Evolutionary conservation across 2,113 vertebrate genomes (phyloP).

Genomic region (Peromyscus californicus): DNA sequence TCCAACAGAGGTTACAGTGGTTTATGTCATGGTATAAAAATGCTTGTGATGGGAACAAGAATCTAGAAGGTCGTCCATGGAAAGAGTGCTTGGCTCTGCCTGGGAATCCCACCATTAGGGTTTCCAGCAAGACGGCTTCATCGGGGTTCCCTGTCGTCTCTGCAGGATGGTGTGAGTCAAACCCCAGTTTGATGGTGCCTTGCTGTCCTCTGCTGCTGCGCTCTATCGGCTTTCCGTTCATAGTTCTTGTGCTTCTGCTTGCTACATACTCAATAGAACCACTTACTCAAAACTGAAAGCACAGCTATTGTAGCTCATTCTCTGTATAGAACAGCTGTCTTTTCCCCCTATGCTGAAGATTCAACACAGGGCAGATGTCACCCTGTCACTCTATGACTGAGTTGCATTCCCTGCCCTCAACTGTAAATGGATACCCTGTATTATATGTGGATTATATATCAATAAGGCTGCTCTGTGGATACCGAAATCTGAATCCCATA

Average conservation of each 20-base stretch:
- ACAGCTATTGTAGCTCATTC: background rate
- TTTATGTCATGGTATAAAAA: background rate
- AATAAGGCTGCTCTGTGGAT: background rate
- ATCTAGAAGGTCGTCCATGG: background rate
- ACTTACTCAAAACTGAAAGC: background rate
- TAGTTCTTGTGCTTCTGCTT: background rate
- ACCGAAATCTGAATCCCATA: slow-evolving; percentile 29
- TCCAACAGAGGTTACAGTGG: background rate
- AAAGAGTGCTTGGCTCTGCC: background rate
- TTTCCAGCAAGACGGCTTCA: no score
- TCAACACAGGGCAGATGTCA: background rate
- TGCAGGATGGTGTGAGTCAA: background rate
- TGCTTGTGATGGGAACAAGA: background rate
- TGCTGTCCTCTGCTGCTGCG: background rate
- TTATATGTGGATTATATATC: background rate
- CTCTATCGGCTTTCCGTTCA: background rate
- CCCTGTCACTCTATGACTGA: background rate
- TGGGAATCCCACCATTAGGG: background rate
- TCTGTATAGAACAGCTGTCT: background rate
- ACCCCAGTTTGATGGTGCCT: background rate
- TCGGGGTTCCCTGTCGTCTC: background rate
- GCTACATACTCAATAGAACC: background rate
- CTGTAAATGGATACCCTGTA: background rate
- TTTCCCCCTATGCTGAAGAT: background rate
- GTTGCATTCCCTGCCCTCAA: background rate